Evolutionary conservation across 2,113 vertebrate species (phyloP).

Genomic region (Holacanthus passer): DNA sequence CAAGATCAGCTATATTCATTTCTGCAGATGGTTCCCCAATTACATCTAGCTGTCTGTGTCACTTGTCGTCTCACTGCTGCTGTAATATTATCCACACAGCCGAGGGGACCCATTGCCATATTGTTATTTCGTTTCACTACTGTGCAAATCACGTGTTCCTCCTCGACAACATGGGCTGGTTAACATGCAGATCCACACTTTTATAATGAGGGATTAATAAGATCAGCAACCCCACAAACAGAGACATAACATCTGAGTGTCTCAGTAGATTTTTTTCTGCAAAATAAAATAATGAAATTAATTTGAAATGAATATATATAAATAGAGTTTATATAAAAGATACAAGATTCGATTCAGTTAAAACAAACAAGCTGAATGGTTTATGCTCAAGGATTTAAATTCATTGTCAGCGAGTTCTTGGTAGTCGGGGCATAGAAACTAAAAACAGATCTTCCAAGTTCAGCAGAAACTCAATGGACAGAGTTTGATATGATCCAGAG

Average conservation of each 20-base stretch:
- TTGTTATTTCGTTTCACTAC: constrained; percentile 42
- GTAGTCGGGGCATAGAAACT: too few species aligned
- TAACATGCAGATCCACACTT: constrained; percentile 5
- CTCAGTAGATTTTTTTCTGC: neutral
- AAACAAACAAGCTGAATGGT: too few species aligned
- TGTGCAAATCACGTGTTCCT: constrained; percentile 52
- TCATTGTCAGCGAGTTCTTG: too few species aligned
- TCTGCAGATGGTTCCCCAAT: constrained; percentile 67
- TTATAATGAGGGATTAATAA: constrained; percentile 28
- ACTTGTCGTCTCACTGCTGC: constrained; percentile 57
- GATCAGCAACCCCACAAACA: constrained; percentile 11
- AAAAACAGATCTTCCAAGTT: too few species aligned
- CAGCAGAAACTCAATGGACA: too few species aligned
- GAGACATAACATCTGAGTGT: constrained; percentile 17
- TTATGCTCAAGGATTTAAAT: too few species aligned
- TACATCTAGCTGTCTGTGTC: constrained; percentile 54
- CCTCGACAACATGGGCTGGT: neutral
- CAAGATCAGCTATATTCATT: constrained; percentile 69
- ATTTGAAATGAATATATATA: too few species aligned
- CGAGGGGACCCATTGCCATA: constrained; percentile 30
- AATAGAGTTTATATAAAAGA: too few species aligned
- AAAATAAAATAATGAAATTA: too few species aligned
- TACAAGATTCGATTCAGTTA: too few species aligned
- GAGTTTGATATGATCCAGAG: too few species aligned
- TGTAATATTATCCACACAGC: constrained; percentile 38